Conservation (phyloP, 2,888 invertebrate genomes). For the Sycophila texana region DNA sequence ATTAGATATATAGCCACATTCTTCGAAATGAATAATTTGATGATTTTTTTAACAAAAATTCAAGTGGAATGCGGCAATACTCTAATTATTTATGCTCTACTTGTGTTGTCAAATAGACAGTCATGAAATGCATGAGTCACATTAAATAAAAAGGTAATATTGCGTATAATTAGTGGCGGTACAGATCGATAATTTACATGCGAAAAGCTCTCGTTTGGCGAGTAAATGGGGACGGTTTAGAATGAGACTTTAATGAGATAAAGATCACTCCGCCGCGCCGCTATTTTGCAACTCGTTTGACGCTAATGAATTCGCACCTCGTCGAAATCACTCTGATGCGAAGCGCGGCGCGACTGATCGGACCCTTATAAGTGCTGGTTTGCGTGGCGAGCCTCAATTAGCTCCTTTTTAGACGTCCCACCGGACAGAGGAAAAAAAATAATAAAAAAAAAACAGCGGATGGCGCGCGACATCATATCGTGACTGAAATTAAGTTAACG, state of each 20-base stretch:
- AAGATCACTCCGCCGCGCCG: not conserved
- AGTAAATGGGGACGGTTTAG: too few species aligned
- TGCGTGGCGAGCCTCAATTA: constrained; percentile 35
- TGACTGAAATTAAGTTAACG: constrained; percentile 33
- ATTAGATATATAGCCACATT: not conserved
- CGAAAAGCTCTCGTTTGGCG: too few species aligned
- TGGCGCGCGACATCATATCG: not conserved
- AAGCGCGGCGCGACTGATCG: constrained; percentile 13
- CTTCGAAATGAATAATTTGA: too few species aligned
- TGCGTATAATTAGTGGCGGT: too few species aligned
- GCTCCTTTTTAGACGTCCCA: constrained; percentile 44
- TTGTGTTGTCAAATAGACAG: too few species aligned
- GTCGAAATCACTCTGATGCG: constrained; percentile 7
- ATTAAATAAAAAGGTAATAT: too few species aligned
- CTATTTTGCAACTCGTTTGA: not conserved
- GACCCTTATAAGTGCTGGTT: constrained; percentile 33
- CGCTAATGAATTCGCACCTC: constrained; percentile 43
- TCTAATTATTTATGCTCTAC: too few species aligned
- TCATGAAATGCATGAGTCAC: too few species aligned
- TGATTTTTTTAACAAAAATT: too few species aligned
- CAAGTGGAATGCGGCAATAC: too few species aligned
- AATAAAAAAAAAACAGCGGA: not conserved
- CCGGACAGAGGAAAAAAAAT: not conserved
- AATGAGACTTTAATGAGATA: not conserved
- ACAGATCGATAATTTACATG: too few species aligned